These are phyloP conservation scores for Stylophora pistillata DNA, from an alignment of 64 coral and sea anemone species.

Conservation along the genomic window DNA sequence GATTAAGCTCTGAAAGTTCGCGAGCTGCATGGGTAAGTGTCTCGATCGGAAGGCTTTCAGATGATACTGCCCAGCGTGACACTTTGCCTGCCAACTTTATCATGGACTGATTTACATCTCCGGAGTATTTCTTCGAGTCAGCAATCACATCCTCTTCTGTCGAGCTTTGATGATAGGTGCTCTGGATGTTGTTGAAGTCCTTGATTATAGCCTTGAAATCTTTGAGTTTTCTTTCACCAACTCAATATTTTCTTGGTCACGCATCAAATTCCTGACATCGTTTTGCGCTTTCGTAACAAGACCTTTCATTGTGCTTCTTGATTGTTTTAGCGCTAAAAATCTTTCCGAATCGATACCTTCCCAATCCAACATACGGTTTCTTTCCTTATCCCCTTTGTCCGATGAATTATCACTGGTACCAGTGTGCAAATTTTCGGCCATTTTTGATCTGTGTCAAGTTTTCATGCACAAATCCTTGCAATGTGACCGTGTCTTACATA, in stretches of 20 bases:
- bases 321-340: background rate
- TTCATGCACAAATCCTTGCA: no score
- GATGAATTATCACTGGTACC: background rate
- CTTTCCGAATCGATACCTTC: constrained; percentile 20
- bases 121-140: constrained; percentile 22
- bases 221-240: constrained; percentile 3
- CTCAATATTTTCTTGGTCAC: background rate
- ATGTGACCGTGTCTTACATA: no score
- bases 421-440: no score
- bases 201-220: background rate
- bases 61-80: no score
- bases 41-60: no score
- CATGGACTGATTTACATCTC: background rate
- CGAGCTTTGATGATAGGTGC: background rate
- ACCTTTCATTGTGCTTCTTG: constrained; percentile 16
- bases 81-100: background rate
- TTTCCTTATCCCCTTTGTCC: background rate
- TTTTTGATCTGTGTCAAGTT: no score
- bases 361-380: background rate
- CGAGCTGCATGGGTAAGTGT: no score
- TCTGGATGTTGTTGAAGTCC: background rate
- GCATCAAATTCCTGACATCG: background rate
- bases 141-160: constrained; percentile 14
- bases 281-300: background rate
- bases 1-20: no score